These are phyloP conservation scores for Trichogramma pretiosum DNA, from an alignment of 1,140 invertebrate species.

Conservation along the genomic window DNA sequence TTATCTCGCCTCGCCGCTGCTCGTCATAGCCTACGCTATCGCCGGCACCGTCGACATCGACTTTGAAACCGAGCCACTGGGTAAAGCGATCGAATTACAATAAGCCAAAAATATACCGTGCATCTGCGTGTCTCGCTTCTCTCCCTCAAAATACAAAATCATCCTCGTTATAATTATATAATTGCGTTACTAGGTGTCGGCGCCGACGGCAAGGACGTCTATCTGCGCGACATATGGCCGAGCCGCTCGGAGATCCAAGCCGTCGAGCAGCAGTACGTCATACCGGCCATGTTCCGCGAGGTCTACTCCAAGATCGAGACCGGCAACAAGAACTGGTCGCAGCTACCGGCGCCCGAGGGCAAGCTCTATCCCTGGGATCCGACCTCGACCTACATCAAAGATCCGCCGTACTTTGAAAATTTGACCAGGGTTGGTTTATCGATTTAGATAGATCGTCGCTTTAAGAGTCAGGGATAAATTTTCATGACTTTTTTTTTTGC, in stretches of 20 bases:
- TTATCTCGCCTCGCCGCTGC: conserved; percentile 88
- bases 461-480: no score
- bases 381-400: conserved; percentile 91
- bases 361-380: conserved; percentile 88
- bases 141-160: no score
- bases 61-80: conserved; percentile 82
- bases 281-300: conserved; percentile 96
- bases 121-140: no score
- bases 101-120: no score
- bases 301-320: conserved; percentile 77
- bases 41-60: conserved; percentile 91
- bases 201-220: conserved; percentile 67
- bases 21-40: conserved; percentile 95
- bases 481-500: conserved; percentile 6
- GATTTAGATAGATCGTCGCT: no score
- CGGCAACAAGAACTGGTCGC: conserved; percentile 82
- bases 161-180: not conserved
- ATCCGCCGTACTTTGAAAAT: conserved; percentile 90
- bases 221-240: conserved; percentile 91
- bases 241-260: conserved; percentile 79
- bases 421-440: conserved; percentile 58
- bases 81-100: no score
- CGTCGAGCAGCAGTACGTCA: conserved; percentile 82
- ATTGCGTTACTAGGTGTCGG: conserved; percentile 55
- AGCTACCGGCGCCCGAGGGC: conserved; percentile 66